A percentile compares a stretch with the other conserved stretches of the same genome.
Conservation (phyloP, 2,113 vertebrate genomes). For the Aepyceros melampus region DNA sequence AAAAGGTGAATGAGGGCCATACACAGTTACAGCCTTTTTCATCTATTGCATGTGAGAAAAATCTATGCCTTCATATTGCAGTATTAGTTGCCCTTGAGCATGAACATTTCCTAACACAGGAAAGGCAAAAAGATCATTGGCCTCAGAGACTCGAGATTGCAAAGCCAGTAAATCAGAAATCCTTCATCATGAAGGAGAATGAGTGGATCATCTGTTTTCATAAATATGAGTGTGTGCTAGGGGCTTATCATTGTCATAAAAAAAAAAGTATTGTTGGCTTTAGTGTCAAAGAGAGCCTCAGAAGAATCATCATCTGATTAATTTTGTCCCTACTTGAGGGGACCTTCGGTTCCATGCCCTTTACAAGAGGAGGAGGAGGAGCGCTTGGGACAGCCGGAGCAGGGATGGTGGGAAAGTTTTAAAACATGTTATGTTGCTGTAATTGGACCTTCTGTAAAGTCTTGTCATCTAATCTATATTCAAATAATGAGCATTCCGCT, state of each 20-base stretch:
- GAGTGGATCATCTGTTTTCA: not conserved
- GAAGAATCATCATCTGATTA: not conserved
- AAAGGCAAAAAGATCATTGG: too few species aligned
- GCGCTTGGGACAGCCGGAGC: not conserved
- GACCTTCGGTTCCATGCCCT: rapidly evolving
- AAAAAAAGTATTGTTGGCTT: not conserved
- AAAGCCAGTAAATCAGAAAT: not conserved
- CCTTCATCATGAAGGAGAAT: not conserved
- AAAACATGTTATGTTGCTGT: not conserved
- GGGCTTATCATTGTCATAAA: not conserved
- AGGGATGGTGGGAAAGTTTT: not conserved
- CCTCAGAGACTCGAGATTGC: not conserved
- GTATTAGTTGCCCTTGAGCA: too few species aligned
- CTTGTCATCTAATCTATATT: not conserved
- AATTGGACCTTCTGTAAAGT: not conserved
- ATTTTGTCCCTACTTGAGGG: not conserved
- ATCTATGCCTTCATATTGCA: rapidly evolving
- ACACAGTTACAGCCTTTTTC: too few species aligned
- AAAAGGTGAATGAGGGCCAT: too few species aligned
- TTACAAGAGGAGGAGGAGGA: not conserved
- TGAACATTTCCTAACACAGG: too few species aligned
- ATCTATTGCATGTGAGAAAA: too few species aligned
- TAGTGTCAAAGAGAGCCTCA: not conserved
- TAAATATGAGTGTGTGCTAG: not conserved
- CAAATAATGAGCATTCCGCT: rapidly evolving